Evolutionary conservation across 92 coral and sea anemone genomes (phyloP).

Genomic region (Ricordea florida): DNA sequence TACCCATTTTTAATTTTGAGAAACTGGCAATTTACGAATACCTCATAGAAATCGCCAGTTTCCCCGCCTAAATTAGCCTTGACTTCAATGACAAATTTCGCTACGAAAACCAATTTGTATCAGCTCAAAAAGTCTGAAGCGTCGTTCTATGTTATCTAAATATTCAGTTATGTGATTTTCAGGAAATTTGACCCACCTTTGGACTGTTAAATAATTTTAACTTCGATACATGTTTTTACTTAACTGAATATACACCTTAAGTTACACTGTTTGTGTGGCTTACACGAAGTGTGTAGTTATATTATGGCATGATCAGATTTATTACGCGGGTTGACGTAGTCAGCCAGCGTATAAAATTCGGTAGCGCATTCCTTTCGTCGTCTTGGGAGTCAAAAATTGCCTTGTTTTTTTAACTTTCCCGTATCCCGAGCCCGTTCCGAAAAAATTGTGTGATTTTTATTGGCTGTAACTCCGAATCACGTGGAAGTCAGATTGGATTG

Average conservation of each 20-base stretch:
- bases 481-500: no score
- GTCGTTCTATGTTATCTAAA: constrained; percentile 7
- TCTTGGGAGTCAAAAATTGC: no score
- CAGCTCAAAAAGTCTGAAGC: constrained; percentile 21
- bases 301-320: no score
- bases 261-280: constrained; percentile 7
- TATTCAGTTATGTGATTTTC: constrained; percentile 29
- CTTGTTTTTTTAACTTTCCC: no score
- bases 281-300: no score
- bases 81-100: constrained; percentile 15
- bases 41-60: constrained; percentile 22
- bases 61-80: neutral
- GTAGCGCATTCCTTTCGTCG: no score
- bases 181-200: constrained; percentile 27
- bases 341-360: no score
- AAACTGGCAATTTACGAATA: constrained; percentile 14
- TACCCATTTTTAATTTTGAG: constrained; percentile 14
- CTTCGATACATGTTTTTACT: constrained; percentile 22
- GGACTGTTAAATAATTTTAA: constrained; percentile 31
- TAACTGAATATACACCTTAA: constrained; percentile 27
- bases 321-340: no score
- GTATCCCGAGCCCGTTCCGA: no score
- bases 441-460: no score
- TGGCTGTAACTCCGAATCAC: no score
- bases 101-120: constrained; percentile 31